phyloP scores from a whole-genome alignment of 2,888 invertebrate species.

The Hylaea fasciaria region DNA sequence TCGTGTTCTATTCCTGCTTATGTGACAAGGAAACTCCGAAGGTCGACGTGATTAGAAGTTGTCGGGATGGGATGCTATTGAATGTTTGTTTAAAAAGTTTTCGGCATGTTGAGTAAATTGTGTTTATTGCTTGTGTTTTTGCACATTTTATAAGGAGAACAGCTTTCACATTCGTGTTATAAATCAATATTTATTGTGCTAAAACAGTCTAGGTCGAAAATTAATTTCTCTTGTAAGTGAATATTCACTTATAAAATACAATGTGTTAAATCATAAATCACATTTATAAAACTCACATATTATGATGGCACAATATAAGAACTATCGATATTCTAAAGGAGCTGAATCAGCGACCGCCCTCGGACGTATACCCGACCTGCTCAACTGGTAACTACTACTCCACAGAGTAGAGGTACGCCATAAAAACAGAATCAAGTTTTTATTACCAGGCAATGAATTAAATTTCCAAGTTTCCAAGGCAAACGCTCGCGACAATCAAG shows the following conservation, averaged over 20 bases:
- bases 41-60: conserved; percentile 21
- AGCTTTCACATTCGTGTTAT: too few relatives aligned
- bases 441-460: conserved; percentile 20
- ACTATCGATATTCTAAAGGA: too few relatives aligned
- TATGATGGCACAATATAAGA: too few relatives aligned
- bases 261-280: too few relatives aligned
- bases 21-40: conserved; percentile 4
- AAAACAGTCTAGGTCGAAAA: too few relatives aligned
- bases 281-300: too few relatives aligned
- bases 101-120: background rate
- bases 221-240: too few relatives aligned
- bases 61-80: background rate
- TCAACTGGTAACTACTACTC: background rate
- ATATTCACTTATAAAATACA: too few relatives aligned
- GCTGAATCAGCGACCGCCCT: too few relatives aligned
- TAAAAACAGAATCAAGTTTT: conserved; percentile 18
- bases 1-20: conserved; percentile 12
- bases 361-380: background rate
- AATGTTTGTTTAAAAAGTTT: conserved; percentile 15
- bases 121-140: too few relatives aligned
- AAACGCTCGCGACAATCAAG: conserved; percentile 25
- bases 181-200: too few relatives aligned
- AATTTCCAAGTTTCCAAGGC: conserved; percentile 17
- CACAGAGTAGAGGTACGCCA: background rate
- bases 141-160: background rate